Evolutionary conservation across 1,140 invertebrate genomes (phyloP), one percentile per base, ranked within the genome.

Genomic region (Drosophila kurseongensis): DNA sequence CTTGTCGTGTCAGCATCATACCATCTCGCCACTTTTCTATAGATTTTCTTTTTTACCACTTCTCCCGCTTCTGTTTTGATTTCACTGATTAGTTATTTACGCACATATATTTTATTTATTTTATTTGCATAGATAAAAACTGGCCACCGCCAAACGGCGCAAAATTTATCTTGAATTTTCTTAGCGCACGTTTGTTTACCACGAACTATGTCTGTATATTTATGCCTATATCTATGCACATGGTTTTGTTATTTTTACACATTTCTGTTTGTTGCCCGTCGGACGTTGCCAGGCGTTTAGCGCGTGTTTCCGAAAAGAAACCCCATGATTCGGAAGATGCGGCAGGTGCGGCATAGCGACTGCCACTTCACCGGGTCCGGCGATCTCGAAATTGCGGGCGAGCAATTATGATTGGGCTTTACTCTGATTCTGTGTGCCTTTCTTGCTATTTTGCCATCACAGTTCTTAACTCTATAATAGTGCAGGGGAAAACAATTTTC

Each of bases 271-370:
- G 36, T 73, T 74, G 75, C 23, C 16, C 55, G 13, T 41, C 54
- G 41, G 45, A 41, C 59, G 77, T 55, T 45, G 63, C 71, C 65
- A 69, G 65, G 48, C 65, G 45, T 47, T 50, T 56, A 55, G 68
- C 55, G 65, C 47, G 78, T 75, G 56, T 74, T 84, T 73, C 72
- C 75, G 65, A 52, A 42, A 44, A 18, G 14, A 14, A 14, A 45
- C 35, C 36, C 14, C 35, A 36, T n/a, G 45, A 68, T 18, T 66
- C 60, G 36, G 65, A 66, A 68, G 61, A 66, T 86, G 78, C 47
- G 79, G 84, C 83, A 86, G 82, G 83, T 86, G 83, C 75, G 79
- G 59, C 60, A 88, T 82, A 82, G 52, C 84, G 51, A 50, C 75
- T 69, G 75, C 71, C 83, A 88, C 83, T 76, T 76, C 14, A 14